Base-by-base conservation (phyloP, 2,113 vertebrate species). In the Leptobrachium leishanense region DNA sequence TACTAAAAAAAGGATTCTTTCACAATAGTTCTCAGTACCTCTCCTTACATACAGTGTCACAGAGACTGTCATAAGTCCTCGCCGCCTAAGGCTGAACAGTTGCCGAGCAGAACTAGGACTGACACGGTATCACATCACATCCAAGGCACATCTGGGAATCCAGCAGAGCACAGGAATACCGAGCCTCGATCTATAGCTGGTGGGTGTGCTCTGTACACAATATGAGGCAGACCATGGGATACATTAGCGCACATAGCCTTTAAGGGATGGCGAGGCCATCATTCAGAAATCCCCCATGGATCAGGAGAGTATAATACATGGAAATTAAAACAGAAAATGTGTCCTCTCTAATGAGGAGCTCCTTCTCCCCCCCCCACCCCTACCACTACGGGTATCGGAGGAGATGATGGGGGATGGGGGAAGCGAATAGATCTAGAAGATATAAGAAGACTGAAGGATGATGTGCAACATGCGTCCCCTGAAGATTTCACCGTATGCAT, bases 251-350 rank as follows among this genome's bases (percentile, higher is more conserved):
- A 77, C 77, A 87, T 88, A 86, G 82, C 80, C 83, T 89, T 86
- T 84, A 83, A 79, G 83, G 88, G 86, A 91, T 73, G 73, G 44
- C 84, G 78, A 10, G 82, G 85, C 85, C 88, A 79, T 2, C 87
- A 87, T 80, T 82, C 70, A 11, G 84, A 59, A 59, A 59, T 88
- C 90, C 89, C 90, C 81, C 66, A 87, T 84, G 90, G 90, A 87
- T 92, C 88, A 84, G 86, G 88, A 90, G 87, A 93, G 95, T 93
- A 94, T 95, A 96, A 95, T 93, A 95, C 93, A 97, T 95, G 95
- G 93, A 97, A 97, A 97, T 97, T 94, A 97, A 96, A 97, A 95
- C 94, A 94, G 94, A 96, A 95, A 93, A 96, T 98, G 94, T 95
- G 95, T 97, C 94, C 96, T 92, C 93, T 92, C 91, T 98, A 96